phyloP scores from a whole-genome alignment of 1,140 invertebrate genomes.

The Linepithema humile region DNA sequence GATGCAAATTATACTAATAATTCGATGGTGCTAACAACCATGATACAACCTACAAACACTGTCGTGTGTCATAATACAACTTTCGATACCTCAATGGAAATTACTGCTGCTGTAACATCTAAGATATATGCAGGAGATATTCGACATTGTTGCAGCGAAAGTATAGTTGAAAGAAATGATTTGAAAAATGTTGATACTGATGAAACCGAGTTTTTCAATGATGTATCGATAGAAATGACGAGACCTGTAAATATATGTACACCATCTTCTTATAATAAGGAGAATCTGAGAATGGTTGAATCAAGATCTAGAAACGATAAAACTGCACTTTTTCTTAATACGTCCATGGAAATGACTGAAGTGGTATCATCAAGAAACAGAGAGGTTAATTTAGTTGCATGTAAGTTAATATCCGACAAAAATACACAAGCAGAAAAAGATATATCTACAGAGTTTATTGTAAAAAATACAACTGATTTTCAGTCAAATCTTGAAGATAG shows the following conservation, averaged over 20 bases:
- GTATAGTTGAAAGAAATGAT: not conserved
- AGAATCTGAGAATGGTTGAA: not conserved
- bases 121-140: not conserved
- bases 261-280: not conserved
- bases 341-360: slow-evolving; percentile 63
- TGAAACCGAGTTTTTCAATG: slow-evolving; percentile 40
- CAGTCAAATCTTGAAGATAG: not conserved
- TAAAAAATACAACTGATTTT: too few species aligned
- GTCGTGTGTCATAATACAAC: not conserved
- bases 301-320: not conserved
- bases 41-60: not conserved
- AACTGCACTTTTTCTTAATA: slow-evolving; percentile 7
- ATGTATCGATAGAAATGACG: slow-evolving; percentile 57
- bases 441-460: too few species aligned
- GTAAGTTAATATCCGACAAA: not conserved
- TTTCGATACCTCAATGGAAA: slow-evolving; percentile 41
- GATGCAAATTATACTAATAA: not conserved
- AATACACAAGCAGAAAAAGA: not conserved
- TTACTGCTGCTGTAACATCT: not conserved
- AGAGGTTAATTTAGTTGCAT: not conserved
- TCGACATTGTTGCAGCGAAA: not conserved
- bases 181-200: not conserved
- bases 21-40: slow-evolving; percentile 6
- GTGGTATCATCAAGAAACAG: not conserved
- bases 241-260: not conserved